These are phyloP conservation scores for Pseudorhiza aurosa DNA, from an alignment of 30 jellyfish, hydroid and myxozoan species.

Conservation along the genomic window DNA sequence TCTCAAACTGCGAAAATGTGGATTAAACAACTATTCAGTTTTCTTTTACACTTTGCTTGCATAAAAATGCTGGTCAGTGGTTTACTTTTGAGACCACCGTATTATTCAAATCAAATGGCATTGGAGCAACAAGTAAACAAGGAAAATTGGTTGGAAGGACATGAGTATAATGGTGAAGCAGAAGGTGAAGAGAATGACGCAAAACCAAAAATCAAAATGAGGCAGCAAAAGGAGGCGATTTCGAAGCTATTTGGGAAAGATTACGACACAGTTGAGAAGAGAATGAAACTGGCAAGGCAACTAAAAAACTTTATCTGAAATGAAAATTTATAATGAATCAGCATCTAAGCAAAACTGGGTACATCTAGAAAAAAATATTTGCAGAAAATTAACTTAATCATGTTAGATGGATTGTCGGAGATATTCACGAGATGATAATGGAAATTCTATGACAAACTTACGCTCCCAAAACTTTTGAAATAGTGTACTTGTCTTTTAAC, in stretches of 20 bases:
- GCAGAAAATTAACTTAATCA: too few relatives aligned
- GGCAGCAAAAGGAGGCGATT: neutral
- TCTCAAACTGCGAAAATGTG: neutral
- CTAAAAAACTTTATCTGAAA: neutral
- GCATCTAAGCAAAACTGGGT: too few relatives aligned
- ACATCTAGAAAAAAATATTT: too few relatives aligned
- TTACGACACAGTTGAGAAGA: neutral
- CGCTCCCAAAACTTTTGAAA: slow-evolving; percentile 32
- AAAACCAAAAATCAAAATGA: neutral
- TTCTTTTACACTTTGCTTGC: neutral
- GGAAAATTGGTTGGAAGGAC: neutral
- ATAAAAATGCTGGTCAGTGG: neutral
- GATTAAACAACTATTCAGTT: neutral
- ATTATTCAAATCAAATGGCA: neutral
- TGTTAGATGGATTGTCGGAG: too few relatives aligned
- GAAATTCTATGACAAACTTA: slow-evolving; percentile 5
- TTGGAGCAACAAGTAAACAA: neutral
- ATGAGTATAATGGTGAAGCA: neutral
- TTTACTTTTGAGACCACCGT: slow-evolving; percentile 31
- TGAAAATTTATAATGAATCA: too few relatives aligned
- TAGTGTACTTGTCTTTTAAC: slow-evolving; percentile 36
- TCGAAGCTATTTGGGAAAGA: neutral
- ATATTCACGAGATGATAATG: too few relatives aligned
- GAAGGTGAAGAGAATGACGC: neutral
- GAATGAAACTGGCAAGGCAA: neutral